Evolutionary conservation across 2,113 vertebrate genomes (phyloP), one percentile per base, ranked within the genome.

Genomic region (Glareola pratincola): DNA sequence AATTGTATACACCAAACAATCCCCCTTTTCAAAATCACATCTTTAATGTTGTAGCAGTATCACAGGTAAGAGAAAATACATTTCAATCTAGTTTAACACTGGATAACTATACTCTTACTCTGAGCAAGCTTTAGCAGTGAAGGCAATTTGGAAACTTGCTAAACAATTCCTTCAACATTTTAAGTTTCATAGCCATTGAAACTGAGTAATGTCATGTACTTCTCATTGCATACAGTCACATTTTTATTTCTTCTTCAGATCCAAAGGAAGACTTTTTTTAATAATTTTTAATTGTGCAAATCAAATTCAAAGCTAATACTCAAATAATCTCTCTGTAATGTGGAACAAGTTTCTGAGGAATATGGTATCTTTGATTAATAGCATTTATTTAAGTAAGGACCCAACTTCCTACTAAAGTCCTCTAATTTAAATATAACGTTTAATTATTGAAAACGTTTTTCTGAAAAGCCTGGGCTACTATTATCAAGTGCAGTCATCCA

Each of bases 201-300:
- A 69, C 30, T 26, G 17, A 66, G 27, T 57, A 85, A 64, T 0
- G 0, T 71, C 36, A 75, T 1, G 1, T 37, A 41, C 19, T 57
- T 69, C 34, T 71, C 29, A 78, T 1, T 56, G 51, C 23, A 36
- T 76, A 41, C 9, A 89, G 29, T 43, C 63, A 77, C 9, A 45
- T 53, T 87, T 57, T 10, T 36, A 66, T 78, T 79, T 96, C 32
- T 19, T 63, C 29, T 71, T 79, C 50, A 63, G 11, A 85, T 67
- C 14, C 45, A 81, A 71, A 37, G 4, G 5, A 63, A 80, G 12
- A 34, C 5, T 22, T 45, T 27, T 75, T 47, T 51, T 27, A 17
- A 71, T 14, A 23, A 20, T 39, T 76, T 81, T 50, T 72, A 85
- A 64, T 72, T 72, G 51, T 68, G 18, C 12, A 88, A 57, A 71